Evolutionary conservation across 2,113 vertebrate genomes (phyloP).

Genomic region (Sturnus vulgaris): DNA sequence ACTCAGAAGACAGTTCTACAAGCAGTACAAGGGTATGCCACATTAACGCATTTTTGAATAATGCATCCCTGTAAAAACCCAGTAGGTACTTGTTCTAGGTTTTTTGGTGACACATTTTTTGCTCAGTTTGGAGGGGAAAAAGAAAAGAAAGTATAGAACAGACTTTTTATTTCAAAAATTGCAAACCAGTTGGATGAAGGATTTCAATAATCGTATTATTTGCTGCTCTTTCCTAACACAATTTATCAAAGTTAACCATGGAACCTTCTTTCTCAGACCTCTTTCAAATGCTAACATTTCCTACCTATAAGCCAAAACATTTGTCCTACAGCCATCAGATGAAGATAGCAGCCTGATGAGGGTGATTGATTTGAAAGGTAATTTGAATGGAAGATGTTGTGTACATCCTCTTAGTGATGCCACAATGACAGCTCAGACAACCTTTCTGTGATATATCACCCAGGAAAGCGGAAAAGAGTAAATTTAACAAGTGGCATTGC

Average conservation of each 20-base stretch:
- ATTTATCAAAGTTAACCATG: conserved; percentile 16
- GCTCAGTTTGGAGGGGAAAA: background rate
- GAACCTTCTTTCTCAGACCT: background rate
- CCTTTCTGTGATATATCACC: conserved; percentile 40
- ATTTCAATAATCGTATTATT: conserved; percentile 15
- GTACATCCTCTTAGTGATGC: conserved; percentile 51
- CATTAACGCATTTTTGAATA: background rate
- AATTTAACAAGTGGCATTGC: conserved; percentile 63
- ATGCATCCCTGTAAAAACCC: background rate
- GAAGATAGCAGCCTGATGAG: conserved; percentile 42
- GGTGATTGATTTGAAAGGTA: conserved; percentile 61
- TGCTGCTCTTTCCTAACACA: background rate
- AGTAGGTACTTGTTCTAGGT: background rate
- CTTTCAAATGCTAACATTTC: conserved; percentile 43
- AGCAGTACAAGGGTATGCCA: background rate
- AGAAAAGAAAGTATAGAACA: background rate
- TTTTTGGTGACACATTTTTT: background rate
- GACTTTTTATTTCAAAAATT: background rate
- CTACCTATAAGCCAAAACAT: conserved; percentile 49
- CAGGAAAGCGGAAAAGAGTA: background rate
- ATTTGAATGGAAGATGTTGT: conserved; percentile 60
- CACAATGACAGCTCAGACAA: conserved; percentile 51
- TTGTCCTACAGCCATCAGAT: conserved; percentile 51
- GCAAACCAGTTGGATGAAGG: background rate
- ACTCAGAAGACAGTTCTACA: background rate